Evolutionary conservation across 2,888 invertebrate genomes (phyloP), one percentile per base, ranked within the genome.

Genomic region (Drosophila hawaiiensis): DNA sequence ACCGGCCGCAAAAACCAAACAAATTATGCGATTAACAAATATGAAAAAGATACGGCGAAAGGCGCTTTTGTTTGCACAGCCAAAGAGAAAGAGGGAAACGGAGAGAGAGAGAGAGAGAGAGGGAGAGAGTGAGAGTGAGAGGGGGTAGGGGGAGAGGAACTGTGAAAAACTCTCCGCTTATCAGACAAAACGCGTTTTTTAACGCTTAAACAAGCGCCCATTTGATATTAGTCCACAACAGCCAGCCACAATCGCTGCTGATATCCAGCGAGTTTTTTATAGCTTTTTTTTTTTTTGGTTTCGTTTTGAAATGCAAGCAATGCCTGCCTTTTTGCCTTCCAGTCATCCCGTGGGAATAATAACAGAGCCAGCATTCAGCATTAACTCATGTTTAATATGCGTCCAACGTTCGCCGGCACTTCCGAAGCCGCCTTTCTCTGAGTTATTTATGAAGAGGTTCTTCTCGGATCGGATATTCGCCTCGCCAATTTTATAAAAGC

Each of bases 21-120:
- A 84, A 87, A 89, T 89, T 89, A 83, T 78, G 84, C 68, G 86
- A 87, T 89, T 89, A 89, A 68, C 73, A 77, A 76, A 76, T 84
- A 74, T 76, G 59, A 81, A 80, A 81, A 80, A 76, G 82, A 84
- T 85, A 74, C 62, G 75, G 22, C 41, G 43, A 52, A 49, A 25
- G 61, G 59, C 67, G 39, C 39, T 56, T 58, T 80, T 80, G 73
- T 80, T 80, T 68, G 66, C 47, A 33, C 65, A 28, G 28, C 12
- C n/a, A 22, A 29, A 43, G 22, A 29, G 37, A 22, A 29, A 41
- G 28, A 12, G 25, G n/a, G 19, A 2, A 22, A 35, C 7, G 29
- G 16, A 1, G 7, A 33, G 22, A 6, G 43, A 22, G 22, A 3
- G 22, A 41, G 14, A 22, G 3, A 31, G 10, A 41, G 29, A 9